Conservation (phyloP, 92 coral and sea anemone genomes). For the Virgularia gustaviana region DNA sequence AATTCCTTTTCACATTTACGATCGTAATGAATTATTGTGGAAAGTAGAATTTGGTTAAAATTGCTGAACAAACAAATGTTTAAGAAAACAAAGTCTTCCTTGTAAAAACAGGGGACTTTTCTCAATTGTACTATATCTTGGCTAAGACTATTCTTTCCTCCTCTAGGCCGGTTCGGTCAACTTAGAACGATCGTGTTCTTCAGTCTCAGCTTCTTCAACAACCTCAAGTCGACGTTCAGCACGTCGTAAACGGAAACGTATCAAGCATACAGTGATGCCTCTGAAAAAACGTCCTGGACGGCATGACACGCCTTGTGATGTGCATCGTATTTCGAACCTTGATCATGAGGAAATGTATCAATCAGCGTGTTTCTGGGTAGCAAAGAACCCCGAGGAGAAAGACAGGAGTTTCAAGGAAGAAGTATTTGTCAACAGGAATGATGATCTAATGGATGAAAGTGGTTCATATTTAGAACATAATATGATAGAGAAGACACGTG, state of each 20-base stretch:
- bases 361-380: conserved; percentile 35
- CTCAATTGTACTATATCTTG: too few species aligned
- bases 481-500: not conserved
- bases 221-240: conserved; percentile 39
- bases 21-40: too few species aligned
- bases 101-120: too few species aligned
- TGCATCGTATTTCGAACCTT: conserved; percentile 25
- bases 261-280: conserved; percentile 40
- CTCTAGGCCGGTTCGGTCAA: too few species aligned
- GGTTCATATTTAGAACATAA: not conserved
- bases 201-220: conserved; percentile 41
- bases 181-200: conserved; percentile 32
- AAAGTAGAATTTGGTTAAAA: too few species aligned
- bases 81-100: too few species aligned
- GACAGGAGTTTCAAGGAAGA: conserved; percentile 32
- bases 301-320: conserved; percentile 20
- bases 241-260: conserved; percentile 18
- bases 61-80: too few species aligned
- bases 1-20: too few species aligned
- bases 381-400: conserved; percentile 10
- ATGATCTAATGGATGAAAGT: not conserved
- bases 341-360: conserved; percentile 29
- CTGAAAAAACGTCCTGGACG: conserved; percentile 17
- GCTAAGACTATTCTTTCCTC: too few species aligned
- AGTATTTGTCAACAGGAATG: conserved; percentile 24